Base-by-base conservation (phyloP, 2,888 invertebrate species). In the Rugalucina vietnamica region DNA sequence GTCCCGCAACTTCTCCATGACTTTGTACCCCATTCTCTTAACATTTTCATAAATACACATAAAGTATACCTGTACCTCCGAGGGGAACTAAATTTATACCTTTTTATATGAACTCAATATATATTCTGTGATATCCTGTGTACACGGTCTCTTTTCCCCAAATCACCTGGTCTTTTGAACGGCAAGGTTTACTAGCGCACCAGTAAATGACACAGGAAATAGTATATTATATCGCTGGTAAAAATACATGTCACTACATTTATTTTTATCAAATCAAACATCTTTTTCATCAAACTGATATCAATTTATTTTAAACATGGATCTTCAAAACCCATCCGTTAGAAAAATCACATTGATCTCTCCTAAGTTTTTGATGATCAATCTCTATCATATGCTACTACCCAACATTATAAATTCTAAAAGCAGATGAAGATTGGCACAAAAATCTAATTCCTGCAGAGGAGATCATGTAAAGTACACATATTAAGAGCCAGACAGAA, bases 21-120 rank as follows among this genome's bases (percentile, higher is more conserved):
- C n/a, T n/a, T n/a, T n/a, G n/a, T n/a, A n/a, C n/a, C n/a, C n/a
- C n/a, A n/a, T n/a, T n/a, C n/a, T n/a, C n/a, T n/a, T n/a, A n/a
- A n/a, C n/a, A n/a, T n/a, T n/a, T n/a, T n/a, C n/a, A n/a, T n/a
- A n/a, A n/a, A n/a, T n/a, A n/a, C n/a, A n/a, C n/a, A 32, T 34
- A 65, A 65, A 65, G 34, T 21, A 65, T 65, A 65, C 65, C 65
- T 65, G 3, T 65, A 34, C 32, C 65, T 65, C 65, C 65, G 14
- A 5, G 65, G 60, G 60, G 34, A 2, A 65, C 34, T 29, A 18
- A 65, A 14, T 18, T 24, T 65, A 65, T 65, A 65, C 65, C 65
- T 65, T 65, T 65, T 65, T 18, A 29, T 29, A 57, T 21, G 57
- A 29, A 57, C 57, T 57, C 34, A 34, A 65, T 34, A 65, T 65